Percentiles rank a stretch among this genome's conserved stretches.
These are phyloP conservation scores for Thamnophis elegans DNA, from an alignment of 2,797 vertebrate genomes.

Conservation along the genomic window DNA sequence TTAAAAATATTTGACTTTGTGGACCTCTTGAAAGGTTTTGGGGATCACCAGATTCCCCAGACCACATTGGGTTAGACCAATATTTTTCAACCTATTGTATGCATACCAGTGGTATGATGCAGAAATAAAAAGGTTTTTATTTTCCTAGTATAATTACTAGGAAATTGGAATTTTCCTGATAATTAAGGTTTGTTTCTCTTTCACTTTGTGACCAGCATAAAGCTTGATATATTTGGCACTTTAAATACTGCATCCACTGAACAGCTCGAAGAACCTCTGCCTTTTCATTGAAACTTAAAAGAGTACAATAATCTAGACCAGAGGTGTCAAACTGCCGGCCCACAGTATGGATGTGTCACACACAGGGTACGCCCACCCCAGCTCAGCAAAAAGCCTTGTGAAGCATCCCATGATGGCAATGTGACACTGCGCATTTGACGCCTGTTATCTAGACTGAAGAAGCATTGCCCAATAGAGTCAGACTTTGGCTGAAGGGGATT, in stretches of 20 bases:
- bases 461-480: neutral
- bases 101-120: neutral
- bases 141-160: neutral
- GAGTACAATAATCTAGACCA: neutral
- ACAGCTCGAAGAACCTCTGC: neutral
- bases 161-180: neutral
- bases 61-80: neutral
- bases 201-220: neutral
- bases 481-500: neutral
- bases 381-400: neutral
- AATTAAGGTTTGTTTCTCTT: neutral
- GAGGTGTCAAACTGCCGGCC: neutral
- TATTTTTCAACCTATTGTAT: neutral
- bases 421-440: neutral
- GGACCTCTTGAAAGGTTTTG: neutral
- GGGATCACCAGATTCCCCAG: neutral
- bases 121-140: neutral
- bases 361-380: neutral
- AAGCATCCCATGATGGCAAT: neutral
- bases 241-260: neutral
- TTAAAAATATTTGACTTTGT: neutral
- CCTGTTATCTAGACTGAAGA: neutral
- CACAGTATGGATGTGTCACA: rapidly evolving
- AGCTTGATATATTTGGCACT: neutral
- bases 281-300: neutral